Conservation (phyloP, 2,113 vertebrate genomes). For the Ellobius talpinus region DNA sequence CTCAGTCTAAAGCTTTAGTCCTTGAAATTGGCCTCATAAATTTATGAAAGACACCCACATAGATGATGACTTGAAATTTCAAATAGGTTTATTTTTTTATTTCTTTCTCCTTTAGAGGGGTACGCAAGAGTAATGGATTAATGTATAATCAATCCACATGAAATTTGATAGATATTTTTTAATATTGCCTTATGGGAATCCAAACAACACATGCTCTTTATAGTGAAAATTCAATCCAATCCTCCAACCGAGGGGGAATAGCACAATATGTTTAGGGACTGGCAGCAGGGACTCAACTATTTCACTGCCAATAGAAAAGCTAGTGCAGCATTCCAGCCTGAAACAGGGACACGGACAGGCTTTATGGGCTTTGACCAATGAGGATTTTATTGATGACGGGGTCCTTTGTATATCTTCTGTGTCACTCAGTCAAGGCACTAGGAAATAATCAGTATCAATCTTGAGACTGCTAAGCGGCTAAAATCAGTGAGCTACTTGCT, state of each 20-base stretch:
- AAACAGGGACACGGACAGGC: neutral
- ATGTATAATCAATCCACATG: conserved; percentile 29
- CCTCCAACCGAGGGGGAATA: neutral
- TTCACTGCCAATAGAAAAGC: neutral
- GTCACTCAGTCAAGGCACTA: neutral
- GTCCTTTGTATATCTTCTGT: conserved; percentile 6
- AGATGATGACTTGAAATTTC: neutral
- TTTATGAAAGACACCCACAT: conserved; percentile 48
- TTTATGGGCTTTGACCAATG: conserved; percentile 13
- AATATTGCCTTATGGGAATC: conserved; percentile 21
- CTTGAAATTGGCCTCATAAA: conserved; percentile 59
- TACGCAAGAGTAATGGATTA: neutral
- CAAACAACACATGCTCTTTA: conserved; percentile 44
- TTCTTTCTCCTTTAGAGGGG: neutral
- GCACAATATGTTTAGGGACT: neutral
- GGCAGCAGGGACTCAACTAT: neutral
- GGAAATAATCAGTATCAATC: neutral
- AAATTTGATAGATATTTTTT: conserved; percentile 62
- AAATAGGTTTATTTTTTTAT: neutral
- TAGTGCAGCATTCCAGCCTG: neutral
- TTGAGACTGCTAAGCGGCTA: neutral
- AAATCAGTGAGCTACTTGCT: neutral
- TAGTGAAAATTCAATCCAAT: conserved; percentile 10
- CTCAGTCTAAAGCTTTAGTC: conserved; percentile 15
- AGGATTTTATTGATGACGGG: neutral